These are phyloP conservation scores for Clostera curtula DNA, from an alignment of 2,888 invertebrate genomes.

Conservation along the genomic window DNA sequence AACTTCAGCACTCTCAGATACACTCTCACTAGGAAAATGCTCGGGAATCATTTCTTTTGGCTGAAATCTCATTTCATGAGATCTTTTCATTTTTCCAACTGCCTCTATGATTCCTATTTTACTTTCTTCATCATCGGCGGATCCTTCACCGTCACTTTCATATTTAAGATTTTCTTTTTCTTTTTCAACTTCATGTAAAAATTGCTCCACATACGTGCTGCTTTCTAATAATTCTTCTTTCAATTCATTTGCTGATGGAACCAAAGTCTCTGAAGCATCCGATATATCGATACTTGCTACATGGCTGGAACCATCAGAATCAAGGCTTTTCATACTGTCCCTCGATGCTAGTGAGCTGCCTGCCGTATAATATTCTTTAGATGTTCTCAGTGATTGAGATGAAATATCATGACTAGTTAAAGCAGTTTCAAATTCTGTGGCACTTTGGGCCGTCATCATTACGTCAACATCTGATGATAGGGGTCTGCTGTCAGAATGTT, in stretches of 20 bases:
- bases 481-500: constrained; percentile 86
- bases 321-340: constrained; percentile 92
- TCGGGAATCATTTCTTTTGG: constrained; percentile 75
- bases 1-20: constrained; percentile 57
- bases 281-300: constrained; percentile 92
- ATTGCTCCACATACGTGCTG: constrained; percentile 74
- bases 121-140: constrained; percentile 74
- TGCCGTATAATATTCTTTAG: constrained; percentile 91
- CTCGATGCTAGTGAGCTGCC: constrained; percentile 90
- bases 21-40: constrained; percentile 52
- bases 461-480: constrained; percentile 91
- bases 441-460: constrained; percentile 81
- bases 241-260: constrained; percentile 90
- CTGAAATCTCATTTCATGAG: constrained; percentile 92
- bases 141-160: constrained; percentile 66
- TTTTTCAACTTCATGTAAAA: constrained; percentile 59
- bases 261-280: constrained; percentile 93
- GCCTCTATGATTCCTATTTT: constrained; percentile 68
- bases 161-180: constrained; percentile 57
- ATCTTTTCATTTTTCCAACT: constrained; percentile 88
- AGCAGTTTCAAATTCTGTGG: constrained; percentile 91
- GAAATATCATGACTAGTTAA: constrained; percentile 86
- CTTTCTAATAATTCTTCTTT: constrained; percentile 82
- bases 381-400: constrained; percentile 81
- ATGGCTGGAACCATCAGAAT: constrained; percentile 92